phyloP scores from a whole-genome alignment of 1,140 invertebrate species.

The Papilio dardanus region DNA sequence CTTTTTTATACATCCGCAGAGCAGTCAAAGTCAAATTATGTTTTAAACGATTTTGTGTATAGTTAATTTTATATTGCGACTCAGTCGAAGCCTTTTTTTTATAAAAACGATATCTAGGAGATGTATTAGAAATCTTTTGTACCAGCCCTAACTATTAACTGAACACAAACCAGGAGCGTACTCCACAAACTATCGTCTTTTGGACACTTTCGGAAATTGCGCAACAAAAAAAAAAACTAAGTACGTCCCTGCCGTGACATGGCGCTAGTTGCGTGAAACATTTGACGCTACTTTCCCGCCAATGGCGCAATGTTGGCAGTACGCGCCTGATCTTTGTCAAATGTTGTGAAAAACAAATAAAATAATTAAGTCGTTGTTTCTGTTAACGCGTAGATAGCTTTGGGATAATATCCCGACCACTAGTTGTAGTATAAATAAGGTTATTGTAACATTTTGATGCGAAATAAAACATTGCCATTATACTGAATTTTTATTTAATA shows the following conservation, averaged over 20 bases:
- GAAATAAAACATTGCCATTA: conserved; percentile 71
- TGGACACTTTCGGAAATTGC: background rate
- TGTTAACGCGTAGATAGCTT: conserved; percentile 63
- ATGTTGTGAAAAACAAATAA: conserved; percentile 13
- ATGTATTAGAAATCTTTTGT: background rate
- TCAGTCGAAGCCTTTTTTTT: too few species aligned
- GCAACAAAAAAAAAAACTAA: background rate
- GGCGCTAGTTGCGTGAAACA: background rate
- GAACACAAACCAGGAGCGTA: background rate
- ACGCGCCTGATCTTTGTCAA: background rate
- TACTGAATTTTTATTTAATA: conserved; percentile 43
- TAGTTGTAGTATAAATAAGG: conserved; percentile 61
- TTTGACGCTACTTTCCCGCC: background rate
- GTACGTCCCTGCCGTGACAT: background rate
- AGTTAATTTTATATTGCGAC: too few species aligned
- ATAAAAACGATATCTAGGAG: too few species aligned
- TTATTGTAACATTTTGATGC: conserved; percentile 66
- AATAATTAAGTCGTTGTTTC: conserved; percentile 42
- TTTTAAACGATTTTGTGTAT: too few species aligned
- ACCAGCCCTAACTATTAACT: background rate
- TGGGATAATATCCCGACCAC: conserved; percentile 60
- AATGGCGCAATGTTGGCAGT: background rate
- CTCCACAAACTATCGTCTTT: background rate
- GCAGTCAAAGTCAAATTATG: too few species aligned
- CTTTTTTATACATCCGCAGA: too few species aligned